A percentile compares a stretch with the other conserved stretches of the same genome.
Evolutionary conservation across 1,140 invertebrate species (phyloP).

Genomic region (Drosophila pseudoobscura): DNA sequence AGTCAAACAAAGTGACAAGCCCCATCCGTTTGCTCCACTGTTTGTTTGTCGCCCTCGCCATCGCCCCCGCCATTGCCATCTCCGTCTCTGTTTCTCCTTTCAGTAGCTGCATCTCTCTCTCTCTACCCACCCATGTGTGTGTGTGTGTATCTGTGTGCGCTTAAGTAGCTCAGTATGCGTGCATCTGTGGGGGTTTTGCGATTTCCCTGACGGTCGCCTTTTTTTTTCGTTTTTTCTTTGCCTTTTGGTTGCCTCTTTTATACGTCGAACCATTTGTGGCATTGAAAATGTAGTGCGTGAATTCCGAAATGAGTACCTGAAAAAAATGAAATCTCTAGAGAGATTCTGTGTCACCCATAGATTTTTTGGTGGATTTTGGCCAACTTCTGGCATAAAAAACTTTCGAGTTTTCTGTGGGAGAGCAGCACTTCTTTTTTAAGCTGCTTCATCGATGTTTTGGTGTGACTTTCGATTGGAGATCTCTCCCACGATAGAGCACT

Average conservation of each 20-base stretch:
- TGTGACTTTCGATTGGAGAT: no score
- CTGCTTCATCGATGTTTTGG: no score
- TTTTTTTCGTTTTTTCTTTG: slow-evolving; percentile 13
- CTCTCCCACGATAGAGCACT: no score
- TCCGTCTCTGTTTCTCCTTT: slow-evolving; percentile 15
- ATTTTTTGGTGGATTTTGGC: no score
- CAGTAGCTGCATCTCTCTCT: neutral
- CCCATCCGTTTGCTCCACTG: slow-evolving; percentile 30
- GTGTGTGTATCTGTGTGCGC: slow-evolving; percentile 23
- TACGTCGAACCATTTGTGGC: neutral
- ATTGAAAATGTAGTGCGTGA: no score
- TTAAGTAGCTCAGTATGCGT: slow-evolving; percentile 33
- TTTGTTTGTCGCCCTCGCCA: slow-evolving; percentile 20
- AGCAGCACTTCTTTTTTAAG: no score
- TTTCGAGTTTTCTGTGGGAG: no score
- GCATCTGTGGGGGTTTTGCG: slow-evolving; percentile 30
- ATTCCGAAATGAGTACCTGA: no score
- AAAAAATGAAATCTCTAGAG: no score
- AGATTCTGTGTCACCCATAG: no score
- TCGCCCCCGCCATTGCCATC: neutral
- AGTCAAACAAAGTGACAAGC: slow-evolving; percentile 52
- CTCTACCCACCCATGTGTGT: neutral
- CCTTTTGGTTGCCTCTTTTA: neutral
- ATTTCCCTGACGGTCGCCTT: slow-evolving; percentile 46
- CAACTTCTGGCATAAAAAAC: no score